Conservation (phyloP, 2,888 invertebrate species). For the Herminia tarsipennalis region DNA sequence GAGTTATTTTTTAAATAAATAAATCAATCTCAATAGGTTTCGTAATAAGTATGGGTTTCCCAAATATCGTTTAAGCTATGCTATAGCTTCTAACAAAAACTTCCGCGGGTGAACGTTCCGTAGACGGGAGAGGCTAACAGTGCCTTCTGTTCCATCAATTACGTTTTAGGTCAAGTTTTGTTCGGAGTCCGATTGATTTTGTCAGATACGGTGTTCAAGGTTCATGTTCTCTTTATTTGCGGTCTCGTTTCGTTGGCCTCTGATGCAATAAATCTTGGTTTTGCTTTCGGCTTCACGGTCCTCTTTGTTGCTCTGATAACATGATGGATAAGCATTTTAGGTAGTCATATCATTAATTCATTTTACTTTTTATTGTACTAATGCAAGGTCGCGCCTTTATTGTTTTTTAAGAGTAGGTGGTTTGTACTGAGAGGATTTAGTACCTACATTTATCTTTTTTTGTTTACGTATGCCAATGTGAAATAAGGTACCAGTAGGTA, state of each 20-base stretch:
- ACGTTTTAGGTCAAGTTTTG: slow-evolving; percentile 83
- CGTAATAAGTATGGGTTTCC: background rate
- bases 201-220: slow-evolving; percentile 84
- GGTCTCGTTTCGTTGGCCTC: slow-evolving; percentile 82
- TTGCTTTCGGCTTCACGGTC: slow-evolving; percentile 77
- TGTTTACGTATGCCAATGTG: no score
- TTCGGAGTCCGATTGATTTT: slow-evolving; percentile 82
- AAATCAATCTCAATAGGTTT: no score
- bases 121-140: slow-evolving; percentile 17
- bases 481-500: no score
- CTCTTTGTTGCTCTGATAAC: slow-evolving; percentile 79
- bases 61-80: background rate
- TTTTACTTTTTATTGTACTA: slow-evolving; percentile 63
- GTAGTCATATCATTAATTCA: slow-evolving; percentile 64
- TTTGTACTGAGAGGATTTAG: slow-evolving; percentile 26
- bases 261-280: slow-evolving; percentile 81
- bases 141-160: slow-evolving; percentile 65
- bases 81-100: no score
- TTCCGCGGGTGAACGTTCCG: slow-evolving; percentile 18
- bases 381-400: slow-evolving; percentile 54
- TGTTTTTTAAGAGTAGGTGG: slow-evolving; percentile 40
- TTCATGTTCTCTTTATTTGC: slow-evolving; percentile 84
- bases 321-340: slow-evolving; percentile 77
- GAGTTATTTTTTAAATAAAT: no score
- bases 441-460: no score